phyloP scores from a whole-genome alignment of 2,888 invertebrate genomes.

The Siphlonurus alternatus region DNA sequence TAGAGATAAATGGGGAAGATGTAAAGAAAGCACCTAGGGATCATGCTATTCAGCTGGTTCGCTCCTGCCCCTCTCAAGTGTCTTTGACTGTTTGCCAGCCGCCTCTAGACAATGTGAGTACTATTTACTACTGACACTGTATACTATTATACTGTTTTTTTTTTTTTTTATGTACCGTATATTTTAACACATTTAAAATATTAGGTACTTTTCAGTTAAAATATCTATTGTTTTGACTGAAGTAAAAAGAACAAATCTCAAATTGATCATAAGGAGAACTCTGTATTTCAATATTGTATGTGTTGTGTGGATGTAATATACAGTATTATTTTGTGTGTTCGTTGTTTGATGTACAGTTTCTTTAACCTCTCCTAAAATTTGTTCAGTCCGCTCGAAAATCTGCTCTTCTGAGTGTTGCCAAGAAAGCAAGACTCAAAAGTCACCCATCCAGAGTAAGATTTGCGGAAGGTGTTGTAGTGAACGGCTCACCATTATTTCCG shows the following conservation, averaged over 20 bases:
- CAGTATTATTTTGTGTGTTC: too few relatives aligned
- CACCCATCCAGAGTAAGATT: conserved; percentile 75
- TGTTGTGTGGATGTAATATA: too few relatives aligned
- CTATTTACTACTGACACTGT: not conserved
- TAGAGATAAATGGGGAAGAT: conserved; percentile 80
- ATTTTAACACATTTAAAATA: too few relatives aligned
- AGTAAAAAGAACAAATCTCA: not conserved
- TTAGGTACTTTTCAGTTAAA: too few relatives aligned
- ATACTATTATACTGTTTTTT: too few relatives aligned
- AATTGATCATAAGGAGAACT: not conserved
- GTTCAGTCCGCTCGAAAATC: conserved; percentile 47
- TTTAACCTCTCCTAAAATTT: conserved; percentile 6
- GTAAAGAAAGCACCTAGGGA: conserved; percentile 71
- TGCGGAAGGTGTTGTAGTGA: conserved; percentile 75
- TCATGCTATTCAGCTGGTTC: conserved; percentile 73
- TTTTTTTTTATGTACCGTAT: too few relatives aligned
- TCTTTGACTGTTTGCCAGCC: conserved; percentile 72
- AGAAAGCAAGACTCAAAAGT: conserved; percentile 61
- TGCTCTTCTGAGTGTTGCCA: conserved; percentile 71
- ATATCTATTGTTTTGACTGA: too few relatives aligned
- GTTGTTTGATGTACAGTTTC: too few relatives aligned
- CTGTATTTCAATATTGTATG: too few relatives aligned
- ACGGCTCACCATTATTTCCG: conserved; percentile 62
- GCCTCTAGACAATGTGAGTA: conserved; percentile 42
- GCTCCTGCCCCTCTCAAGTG: conserved; percentile 62